These are phyloP conservation scores for Semaprochilodus insignis DNA, from an alignment of 2,797 vertebrate genomes.

Conservation along the genomic window DNA sequence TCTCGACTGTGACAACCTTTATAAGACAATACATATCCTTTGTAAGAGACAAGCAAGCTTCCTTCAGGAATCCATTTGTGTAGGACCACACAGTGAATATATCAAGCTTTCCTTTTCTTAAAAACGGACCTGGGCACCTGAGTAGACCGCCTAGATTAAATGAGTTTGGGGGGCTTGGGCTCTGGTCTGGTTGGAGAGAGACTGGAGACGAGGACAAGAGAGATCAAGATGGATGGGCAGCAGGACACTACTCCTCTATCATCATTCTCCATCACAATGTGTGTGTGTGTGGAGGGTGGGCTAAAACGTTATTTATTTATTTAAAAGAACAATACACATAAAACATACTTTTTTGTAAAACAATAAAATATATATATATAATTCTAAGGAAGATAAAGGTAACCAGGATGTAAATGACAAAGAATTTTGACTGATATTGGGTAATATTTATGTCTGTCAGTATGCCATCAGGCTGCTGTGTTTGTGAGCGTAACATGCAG, in stretches of 20 bases:
- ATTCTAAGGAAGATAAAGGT: too few relatives aligned
- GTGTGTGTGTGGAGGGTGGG: constrained; percentile 52
- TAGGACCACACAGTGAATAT: constrained; percentile 38
- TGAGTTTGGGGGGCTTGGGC: constrained; percentile 68
- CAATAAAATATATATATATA: too few relatives aligned
- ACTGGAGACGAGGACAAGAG: constrained; percentile 55
- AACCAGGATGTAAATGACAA: too few relatives aligned
- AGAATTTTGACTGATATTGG: too few relatives aligned
- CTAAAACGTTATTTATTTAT: too few relatives aligned
- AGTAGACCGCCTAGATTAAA: constrained; percentile 68
- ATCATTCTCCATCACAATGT: constrained; percentile 74
- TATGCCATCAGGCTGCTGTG: too few relatives aligned
- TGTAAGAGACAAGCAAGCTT: background rate
- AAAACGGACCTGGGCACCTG: constrained; percentile 66
- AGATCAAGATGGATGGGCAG: constrained; percentile 80
- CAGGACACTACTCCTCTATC: constrained; percentile 75
- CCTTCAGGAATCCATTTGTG: background rate
- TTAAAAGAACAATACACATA: too few relatives aligned
- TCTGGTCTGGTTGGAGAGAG: constrained; percentile 50
- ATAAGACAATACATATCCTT: background rate
- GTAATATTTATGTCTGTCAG: too few relatives aligned
- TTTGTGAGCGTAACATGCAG: too few relatives aligned
- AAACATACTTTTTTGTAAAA: too few relatives aligned
- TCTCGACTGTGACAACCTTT: background rate
- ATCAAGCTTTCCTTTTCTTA: constrained; percentile 59